Evolutionary conservation across 2,888 invertebrate species (phyloP), one percentile per base, ranked within the genome.

Genomic region (Chromoteleia sp.): DNA sequence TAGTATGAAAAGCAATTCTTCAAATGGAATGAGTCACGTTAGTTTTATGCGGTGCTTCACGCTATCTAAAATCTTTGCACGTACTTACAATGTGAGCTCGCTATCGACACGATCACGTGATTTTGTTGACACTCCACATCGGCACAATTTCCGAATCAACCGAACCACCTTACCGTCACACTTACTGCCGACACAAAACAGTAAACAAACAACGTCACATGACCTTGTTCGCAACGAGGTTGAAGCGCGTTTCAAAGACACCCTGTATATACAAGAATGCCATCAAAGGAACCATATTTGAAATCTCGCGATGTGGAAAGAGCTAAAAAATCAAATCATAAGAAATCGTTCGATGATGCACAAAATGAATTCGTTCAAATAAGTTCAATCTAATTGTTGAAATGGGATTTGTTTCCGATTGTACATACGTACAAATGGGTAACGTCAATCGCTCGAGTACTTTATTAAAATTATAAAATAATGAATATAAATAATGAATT

Each of bases 241-340:
- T 50, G 25, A 19, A 39, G 2, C 41, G 67, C 4, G n/a, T 67
- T 59, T 79, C 39, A 4, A 21, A 36, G 73, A 67, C 73, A 73
- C 67, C 67, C 39, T 54, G 56, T 65, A 79, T 45, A 65, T 59
- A 70, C 54, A 52, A 25, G 56, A 63, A 50, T 78, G 48, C 63
- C 48, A 25, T 65, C 45, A 50, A 78, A 78, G 71, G 71, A 71
- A 78, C 70, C 63, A 63, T 70, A 63, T 70, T 61, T 54, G 29
- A 52, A 43, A 29, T 52, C 33, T 63, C 52, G 29, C 50, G 21
- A 43, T 12, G 52, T 56, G 14, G 43, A 56, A 48, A 41, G 41
- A 58, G 45, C 45, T 7, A 17, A 21, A 54, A 73, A 43, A 12
- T 73, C 0, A 21, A 25, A 21, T 10, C 14, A 10, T 41, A 12